phyloP scores from a whole-genome alignment of 2,113 vertebrate species.

The Elachura formosa region DNA sequence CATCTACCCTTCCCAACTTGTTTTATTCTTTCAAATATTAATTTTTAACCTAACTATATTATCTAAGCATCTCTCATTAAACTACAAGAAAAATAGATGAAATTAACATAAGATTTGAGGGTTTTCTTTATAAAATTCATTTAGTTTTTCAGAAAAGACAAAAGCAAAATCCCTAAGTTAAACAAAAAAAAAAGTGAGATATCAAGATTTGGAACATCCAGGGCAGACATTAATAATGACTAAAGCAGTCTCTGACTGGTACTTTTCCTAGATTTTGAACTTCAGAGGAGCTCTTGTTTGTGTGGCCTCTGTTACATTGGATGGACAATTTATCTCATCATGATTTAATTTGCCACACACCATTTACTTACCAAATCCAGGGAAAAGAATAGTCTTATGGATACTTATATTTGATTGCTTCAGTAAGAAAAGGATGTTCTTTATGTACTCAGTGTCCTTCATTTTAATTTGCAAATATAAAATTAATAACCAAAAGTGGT shows the following conservation, averaged over 20 bases:
- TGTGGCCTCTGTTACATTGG: accelerated
- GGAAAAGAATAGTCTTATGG: background rate
- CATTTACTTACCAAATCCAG: background rate
- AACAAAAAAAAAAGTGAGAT: background rate
- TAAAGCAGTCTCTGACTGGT: background rate
- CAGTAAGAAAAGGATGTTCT: background rate
- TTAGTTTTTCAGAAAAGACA: background rate
- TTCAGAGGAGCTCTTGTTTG: background rate
- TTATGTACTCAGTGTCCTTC: background rate
- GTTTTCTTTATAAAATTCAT: background rate
- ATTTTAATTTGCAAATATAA: background rate
- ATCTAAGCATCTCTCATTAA: background rate
- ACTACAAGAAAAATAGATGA: background rate
- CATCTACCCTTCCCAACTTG: accelerated
- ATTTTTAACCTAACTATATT: background rate
- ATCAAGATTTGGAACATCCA: background rate
- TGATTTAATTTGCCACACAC: background rate
- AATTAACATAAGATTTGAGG: background rate
- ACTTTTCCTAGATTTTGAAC: background rate
- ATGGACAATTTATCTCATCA: background rate
- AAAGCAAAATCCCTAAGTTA: background rate
- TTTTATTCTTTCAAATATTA: background rate
- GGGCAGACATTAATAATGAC: background rate
- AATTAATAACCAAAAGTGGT: background rate
- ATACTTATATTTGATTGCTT: background rate